phyloP scores from a whole-genome alignment of 2,113 vertebrate genomes.

The Coreoperca whiteheadi region DNA sequence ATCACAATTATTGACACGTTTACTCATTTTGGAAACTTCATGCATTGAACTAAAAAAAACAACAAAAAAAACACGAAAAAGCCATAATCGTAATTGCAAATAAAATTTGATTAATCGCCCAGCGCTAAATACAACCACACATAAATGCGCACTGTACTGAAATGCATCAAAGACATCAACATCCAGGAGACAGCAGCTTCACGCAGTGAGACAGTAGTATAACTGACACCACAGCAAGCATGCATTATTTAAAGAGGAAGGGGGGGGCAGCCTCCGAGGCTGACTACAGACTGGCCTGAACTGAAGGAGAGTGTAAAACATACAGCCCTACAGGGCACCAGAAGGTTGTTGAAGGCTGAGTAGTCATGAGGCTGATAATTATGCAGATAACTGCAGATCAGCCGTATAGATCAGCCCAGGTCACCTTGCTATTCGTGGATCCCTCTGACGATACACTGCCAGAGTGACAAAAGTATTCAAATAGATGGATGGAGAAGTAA shows the following conservation, averaged over 20 bases:
- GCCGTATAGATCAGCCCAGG: background rate
- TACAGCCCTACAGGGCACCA: background rate
- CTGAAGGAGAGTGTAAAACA: conserved; percentile 9
- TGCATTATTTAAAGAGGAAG: conserved; percentile 49
- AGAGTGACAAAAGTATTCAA: background rate
- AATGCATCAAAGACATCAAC: conserved; percentile 16
- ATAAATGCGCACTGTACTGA: conserved; percentile 1
- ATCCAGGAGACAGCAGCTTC: background rate
- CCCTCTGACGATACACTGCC: background rate
- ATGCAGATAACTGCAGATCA: conserved; percentile 14
- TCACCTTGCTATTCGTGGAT: background rate
- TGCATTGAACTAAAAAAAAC: no score
- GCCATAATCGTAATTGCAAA: no score
- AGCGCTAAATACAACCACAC: background rate
- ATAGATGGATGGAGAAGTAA: background rate
- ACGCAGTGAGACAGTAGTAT: background rate
- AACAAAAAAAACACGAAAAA: no score
- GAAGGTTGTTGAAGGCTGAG: conserved; percentile 2
- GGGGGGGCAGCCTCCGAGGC: background rate
- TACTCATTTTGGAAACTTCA: no score
- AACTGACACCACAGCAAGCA: conserved; percentile 21
- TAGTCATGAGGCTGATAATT: conserved; percentile 9
- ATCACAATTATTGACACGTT: no score
- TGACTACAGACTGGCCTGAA: background rate
- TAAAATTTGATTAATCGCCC: no score